Evolutionary conservation across 2,888 invertebrate genomes (phyloP), one percentile per base, ranked within the genome.

Genomic region (Trypoxylon attenuatum): DNA sequence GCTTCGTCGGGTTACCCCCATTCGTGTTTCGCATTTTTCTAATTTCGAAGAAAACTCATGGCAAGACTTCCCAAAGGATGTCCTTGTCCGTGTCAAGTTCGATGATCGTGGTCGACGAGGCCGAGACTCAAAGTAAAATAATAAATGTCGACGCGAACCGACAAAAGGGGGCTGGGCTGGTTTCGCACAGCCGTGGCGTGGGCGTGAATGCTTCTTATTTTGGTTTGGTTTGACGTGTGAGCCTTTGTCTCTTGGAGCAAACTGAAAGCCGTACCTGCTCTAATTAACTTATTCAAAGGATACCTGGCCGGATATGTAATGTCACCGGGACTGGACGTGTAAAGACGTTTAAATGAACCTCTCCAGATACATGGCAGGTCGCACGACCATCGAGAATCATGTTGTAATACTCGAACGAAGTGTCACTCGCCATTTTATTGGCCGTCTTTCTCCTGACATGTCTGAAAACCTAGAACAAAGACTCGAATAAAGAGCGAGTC

Each of bases 221-320:
- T 85, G 84, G 82, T 81, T 84, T 69, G 80, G 78, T 80, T 81
- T 82, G 81, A 82, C 84, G 82, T 73, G 73, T 77, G 68, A 64
- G 58, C 65, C 78, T 80, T 86, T 87, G 84, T 85, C 78, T 80
- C 77, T 54, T 8, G 57, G 55, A n/a, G 51, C 45, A 19, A 78
- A 73, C 67, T 78, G 79, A 82, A 81, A 80, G 79, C 77, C 79
- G 79, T 85, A 84, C 84, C 85, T 84, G 85, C 78, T 79, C 71
- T 81, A 84, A 87, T 87, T 87, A 85, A 83, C 86, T 82, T 82
- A 86, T 86, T 85, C 86, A 87, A 65, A 61, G 61, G 67, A 78
- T 77, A 77, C 71, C 73, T 61, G 63, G 76, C 85, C 79, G 86
- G 82, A 85, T 82, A 84, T 82, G 79, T 83, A 78, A 80, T 83